Evolutionary conservation across 2,113 vertebrate species (phyloP).

Genomic region (Euleptes europaea): DNA sequence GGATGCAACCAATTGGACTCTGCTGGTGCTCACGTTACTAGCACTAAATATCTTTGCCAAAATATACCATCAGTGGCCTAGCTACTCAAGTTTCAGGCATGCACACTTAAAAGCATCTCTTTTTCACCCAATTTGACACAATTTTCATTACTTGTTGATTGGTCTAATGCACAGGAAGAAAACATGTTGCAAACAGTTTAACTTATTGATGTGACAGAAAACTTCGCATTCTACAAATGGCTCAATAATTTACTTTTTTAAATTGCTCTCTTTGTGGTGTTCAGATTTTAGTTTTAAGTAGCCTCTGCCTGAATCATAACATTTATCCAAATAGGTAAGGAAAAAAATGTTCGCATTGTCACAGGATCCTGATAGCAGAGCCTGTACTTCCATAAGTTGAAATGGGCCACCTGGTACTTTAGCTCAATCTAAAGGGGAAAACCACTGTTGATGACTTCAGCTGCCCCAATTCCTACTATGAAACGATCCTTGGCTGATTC

Average conservation of each 20-base stretch:
- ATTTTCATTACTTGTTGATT: too few relatives aligned
- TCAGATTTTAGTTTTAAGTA: too few relatives aligned
- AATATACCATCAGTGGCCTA: neutral
- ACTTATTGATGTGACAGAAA: too few relatives aligned
- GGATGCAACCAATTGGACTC: neutral
- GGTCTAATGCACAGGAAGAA: too few relatives aligned
- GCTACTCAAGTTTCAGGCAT: neutral
- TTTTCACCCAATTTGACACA: neutral
- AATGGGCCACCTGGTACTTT: neutral
- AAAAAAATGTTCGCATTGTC: neutral
- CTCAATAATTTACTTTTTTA: too few relatives aligned
- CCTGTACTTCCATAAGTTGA: neutral
- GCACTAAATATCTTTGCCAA: neutral
- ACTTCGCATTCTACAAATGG: too few relatives aligned
- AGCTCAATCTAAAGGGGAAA: neutral
- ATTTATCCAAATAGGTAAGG: too few relatives aligned
- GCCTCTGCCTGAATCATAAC: too few relatives aligned
- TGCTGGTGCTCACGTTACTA: neutral
- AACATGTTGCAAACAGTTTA: too few relatives aligned
- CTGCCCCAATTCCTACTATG: neutral
- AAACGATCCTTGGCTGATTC: neutral
- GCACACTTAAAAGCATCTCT: neutral
- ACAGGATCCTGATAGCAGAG: neutral
- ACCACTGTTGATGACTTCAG: neutral
- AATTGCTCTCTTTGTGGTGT: too few relatives aligned